These are phyloP conservation scores for Tubulanus polymorphus DNA, from an alignment of 2,888 invertebrate genomes.

Conservation along the genomic window DNA sequence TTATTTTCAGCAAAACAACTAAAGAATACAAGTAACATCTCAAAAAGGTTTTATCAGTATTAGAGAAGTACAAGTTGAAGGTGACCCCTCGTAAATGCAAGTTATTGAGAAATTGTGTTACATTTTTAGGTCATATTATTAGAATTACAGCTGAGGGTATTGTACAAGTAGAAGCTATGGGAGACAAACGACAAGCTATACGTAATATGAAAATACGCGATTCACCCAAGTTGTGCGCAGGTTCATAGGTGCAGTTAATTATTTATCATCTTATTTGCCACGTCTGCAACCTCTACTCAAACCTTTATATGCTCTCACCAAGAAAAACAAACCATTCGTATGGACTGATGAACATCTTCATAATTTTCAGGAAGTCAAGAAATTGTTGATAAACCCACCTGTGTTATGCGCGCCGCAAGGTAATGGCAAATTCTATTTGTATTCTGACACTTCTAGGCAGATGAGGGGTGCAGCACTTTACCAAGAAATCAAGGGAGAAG, in stretches of 20 bases:
- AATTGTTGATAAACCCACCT: background rate
- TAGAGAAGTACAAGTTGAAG: background rate
- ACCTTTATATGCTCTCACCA: background rate
- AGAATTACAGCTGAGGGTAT: background rate
- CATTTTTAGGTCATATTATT: background rate
- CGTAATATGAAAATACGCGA: background rate
- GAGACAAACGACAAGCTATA: background rate
- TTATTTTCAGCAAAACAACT: background rate
- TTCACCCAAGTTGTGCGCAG: background rate
- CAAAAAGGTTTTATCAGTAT: background rate
- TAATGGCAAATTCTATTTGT: background rate
- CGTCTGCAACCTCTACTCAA: background rate
- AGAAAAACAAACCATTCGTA: background rate
- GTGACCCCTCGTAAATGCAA: background rate
- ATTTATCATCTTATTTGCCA: background rate
- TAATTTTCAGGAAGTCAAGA: background rate
- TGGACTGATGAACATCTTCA: background rate
- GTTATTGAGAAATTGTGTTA: background rate
- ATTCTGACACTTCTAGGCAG: background rate
- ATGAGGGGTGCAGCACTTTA: background rate
- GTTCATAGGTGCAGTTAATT: background rate
- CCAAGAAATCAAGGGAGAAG: background rate
- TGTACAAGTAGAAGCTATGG: background rate
- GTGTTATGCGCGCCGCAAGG: background rate
- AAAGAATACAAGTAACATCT: background rate